Evolutionary conservation across 2,797 vertebrate genomes (phyloP).

Genomic region (Petrocephalus schoutedeni): DNA sequence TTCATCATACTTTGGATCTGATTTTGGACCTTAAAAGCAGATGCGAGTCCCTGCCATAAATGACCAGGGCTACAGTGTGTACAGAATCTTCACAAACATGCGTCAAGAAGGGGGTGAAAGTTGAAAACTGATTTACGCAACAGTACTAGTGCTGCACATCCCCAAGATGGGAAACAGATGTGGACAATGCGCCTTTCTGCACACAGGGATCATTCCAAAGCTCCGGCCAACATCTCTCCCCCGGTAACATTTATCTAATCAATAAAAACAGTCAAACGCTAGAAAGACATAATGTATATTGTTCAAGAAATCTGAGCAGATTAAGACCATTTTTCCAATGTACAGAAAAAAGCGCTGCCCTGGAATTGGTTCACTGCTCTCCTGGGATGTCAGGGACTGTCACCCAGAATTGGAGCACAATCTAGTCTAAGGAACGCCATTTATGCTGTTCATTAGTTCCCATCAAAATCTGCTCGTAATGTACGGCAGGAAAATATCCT

Average conservation of each 20-base stretch:
- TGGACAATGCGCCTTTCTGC: conserved; percentile 17
- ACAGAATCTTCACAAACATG: background rate
- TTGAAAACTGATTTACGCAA: conserved; percentile 17
- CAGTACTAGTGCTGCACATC: conserved; percentile 21
- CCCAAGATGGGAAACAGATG: conserved; percentile 39
- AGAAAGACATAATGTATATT: background rate
- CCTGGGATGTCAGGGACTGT: background rate
- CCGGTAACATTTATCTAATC: conserved; percentile 16
- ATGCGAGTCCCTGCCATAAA: background rate
- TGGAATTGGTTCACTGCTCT: background rate
- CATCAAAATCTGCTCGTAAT: background rate
- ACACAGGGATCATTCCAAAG: conserved; percentile 13
- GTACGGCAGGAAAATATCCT: background rate
- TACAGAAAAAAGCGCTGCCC: background rate
- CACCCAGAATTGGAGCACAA: background rate
- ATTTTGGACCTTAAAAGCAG: background rate
- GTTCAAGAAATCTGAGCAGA: background rate
- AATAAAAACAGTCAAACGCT: background rate
- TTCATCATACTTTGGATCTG: background rate
- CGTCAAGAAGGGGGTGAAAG: background rate
- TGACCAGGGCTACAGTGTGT: background rate
- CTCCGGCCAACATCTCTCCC: conserved; percentile 7
- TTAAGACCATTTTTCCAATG: background rate
- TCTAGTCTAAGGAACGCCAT: background rate
- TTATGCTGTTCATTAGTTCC: background rate